Conservation (phyloP, 2,888 invertebrate genomes). For the Drosophila koepferae region DNA sequence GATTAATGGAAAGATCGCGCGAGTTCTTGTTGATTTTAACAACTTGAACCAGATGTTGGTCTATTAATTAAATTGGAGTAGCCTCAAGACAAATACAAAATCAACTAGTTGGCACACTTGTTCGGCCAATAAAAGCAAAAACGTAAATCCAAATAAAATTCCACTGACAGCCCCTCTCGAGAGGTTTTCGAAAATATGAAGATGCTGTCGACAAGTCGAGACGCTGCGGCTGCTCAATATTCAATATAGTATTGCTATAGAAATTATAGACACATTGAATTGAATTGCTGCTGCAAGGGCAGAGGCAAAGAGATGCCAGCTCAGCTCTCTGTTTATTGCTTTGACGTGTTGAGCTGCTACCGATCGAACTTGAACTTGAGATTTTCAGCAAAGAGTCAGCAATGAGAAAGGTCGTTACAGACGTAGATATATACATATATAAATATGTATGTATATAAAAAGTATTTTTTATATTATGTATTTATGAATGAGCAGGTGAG, state of each 20-base stretch:
- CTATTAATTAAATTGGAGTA: conserved; percentile 24
- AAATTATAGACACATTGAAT: conserved; percentile 24
- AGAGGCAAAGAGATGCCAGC: background rate
- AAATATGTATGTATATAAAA: background rate
- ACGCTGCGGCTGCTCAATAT: conserved; percentile 44
- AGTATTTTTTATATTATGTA: background rate
- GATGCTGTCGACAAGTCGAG: conserved; percentile 57
- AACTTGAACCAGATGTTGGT: conserved; percentile 22
- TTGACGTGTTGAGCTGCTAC: conserved; percentile 57
- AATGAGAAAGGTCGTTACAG: conserved; percentile 18
- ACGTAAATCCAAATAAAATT: conserved; percentile 2
- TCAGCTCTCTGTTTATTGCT: conserved; percentile 32
- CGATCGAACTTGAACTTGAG: conserved; percentile 52
- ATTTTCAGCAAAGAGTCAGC: conserved; percentile 1
- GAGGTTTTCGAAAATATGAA: conserved; percentile 59
- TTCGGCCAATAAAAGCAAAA: conserved; percentile 8
- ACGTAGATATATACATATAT: background rate
- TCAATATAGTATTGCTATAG: conserved; percentile 19
- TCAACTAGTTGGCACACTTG: conserved; percentile 22
- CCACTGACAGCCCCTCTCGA: conserved; percentile 33
- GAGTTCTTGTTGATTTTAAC: background rate
- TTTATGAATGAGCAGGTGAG: conserved; percentile 48
- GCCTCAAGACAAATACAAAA: conserved; percentile 3
- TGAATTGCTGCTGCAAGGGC: background rate
- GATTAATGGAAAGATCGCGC: conserved; percentile 1